Evolutionary conservation across 1,140 invertebrate genomes (phyloP), one percentile per base, ranked within the genome.

Genomic region (Cotesia glomerata): DNA sequence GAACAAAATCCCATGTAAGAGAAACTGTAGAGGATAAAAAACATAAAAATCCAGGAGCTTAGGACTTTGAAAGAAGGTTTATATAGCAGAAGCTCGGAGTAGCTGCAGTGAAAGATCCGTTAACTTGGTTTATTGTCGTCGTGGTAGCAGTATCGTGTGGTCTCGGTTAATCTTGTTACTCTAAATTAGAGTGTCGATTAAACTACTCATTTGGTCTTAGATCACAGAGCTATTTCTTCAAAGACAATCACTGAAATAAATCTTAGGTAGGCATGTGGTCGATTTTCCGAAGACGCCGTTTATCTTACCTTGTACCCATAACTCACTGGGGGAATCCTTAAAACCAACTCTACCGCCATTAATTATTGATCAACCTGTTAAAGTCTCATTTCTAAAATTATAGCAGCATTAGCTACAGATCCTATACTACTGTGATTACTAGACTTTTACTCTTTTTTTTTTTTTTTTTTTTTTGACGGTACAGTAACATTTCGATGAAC

Each of bases 171-270:
- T 69, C 72, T 73, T 65, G 70, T 49, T 56, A 32, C 69, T 73
- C 74, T 75, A 74, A 77, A 79, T 79, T 77, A 76, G 73, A 69
- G 69, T 56, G 72, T 69, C 69, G 72, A 74, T 72, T 75, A 68
- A 61, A 56, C 67, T 68, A 75, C 77, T 80, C 76, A 71, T 79
- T 76, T 72, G 67, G 69, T 51, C 45, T 35, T 26, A 35, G 7
- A n/a, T 39, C 9, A 16, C 39, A 5, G 7, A 64, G 16, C 39
- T 62, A 56, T 52, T 51, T 45, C 32, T 36, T 54, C 58, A 32
- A 36, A 16, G 9, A 45, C 54, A 39, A 67, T 35, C n/a, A 56
- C 36, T 52, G 36, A 71, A 71, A 74, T 74, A 69, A 74, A 74
- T 74, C 69, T 71, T 71, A 49, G 56, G 32, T 32, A 66, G 68